Evolutionary conservation across 2,113 vertebrate genomes (phyloP).

Genomic region (Scopus umbretta): DNA sequence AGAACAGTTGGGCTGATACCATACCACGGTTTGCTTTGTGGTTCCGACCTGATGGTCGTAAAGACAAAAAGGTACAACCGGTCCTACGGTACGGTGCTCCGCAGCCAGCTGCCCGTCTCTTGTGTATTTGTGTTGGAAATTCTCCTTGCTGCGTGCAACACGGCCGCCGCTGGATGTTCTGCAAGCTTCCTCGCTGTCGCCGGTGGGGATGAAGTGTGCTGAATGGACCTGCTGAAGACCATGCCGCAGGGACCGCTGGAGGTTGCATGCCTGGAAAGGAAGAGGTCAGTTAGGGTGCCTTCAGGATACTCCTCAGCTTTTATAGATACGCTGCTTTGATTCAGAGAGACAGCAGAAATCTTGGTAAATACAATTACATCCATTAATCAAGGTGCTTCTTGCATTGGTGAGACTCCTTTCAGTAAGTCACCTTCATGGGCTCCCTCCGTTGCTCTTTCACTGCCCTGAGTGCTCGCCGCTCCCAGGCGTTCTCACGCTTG

Average conservation of each 20-base stretch:
- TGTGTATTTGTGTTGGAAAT: fast-evolving
- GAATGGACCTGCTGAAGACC: fast-evolving
- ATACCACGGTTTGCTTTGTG: fast-evolving
- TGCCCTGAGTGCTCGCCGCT: fast-evolving
- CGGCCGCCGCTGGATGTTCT: fast-evolving
- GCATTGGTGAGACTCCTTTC: background rate
- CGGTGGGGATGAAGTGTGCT: fast-evolving
- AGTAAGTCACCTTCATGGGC: background rate
- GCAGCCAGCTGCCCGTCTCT: background rate
- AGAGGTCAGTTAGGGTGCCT: background rate
- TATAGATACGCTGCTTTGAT: background rate
- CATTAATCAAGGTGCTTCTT: background rate
- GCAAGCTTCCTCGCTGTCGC: fast-evolving
- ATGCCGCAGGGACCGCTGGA: fast-evolving
- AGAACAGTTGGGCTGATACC: background rate
- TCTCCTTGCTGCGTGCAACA: background rate
- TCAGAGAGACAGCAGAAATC: background rate
- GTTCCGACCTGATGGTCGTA: fast-evolving
- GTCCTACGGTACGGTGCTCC: fast-evolving
- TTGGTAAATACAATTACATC: background rate
- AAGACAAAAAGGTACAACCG: fast-evolving
- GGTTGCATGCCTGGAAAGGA: background rate
- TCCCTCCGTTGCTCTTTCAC: background rate
- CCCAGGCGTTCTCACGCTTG: fast-evolving
- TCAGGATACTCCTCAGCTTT: background rate